These are phyloP conservation scores for Globia sparganii DNA, from an alignment of 2,888 invertebrate genomes.

Conservation along the genomic window DNA sequence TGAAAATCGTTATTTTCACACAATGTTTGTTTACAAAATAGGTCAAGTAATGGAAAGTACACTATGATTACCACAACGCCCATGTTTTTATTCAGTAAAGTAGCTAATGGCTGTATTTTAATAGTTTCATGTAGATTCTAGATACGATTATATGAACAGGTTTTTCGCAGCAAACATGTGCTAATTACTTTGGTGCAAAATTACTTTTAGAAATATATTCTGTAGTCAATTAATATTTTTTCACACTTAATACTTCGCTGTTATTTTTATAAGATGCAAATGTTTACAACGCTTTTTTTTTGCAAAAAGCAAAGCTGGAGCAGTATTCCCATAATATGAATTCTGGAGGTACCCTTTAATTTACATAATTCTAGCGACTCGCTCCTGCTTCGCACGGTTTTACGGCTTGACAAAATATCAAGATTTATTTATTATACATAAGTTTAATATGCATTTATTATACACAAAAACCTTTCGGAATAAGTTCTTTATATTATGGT, in stretches of 20 bases:
- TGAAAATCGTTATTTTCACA: neutral
- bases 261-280: constrained; percentile 1
- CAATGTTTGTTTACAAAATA: neutral
- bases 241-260: neutral
- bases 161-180: constrained; percentile 42
- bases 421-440: neutral
- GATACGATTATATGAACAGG: constrained; percentile 32
- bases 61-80: constrained; percentile 2
- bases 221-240: neutral
- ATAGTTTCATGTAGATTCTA: constrained; percentile 43
- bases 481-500: neutral
- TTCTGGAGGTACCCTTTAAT: neutral
- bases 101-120: constrained; percentile 37
- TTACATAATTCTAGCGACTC: neutral
- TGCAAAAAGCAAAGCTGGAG: neutral
- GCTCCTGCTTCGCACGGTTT: neutral
- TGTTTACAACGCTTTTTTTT: neutral
- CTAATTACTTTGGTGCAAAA: constrained; percentile 22
- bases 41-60: neutral
- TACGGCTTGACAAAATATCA: neutral
- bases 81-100: constrained; percentile 25
- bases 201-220: neutral
- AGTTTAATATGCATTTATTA: too few species aligned
- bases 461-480: neutral
- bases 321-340: neutral